These are phyloP conservation scores for Propithecus coquereli DNA, from an alignment of 2,113 vertebrate genomes.

Conservation along the genomic window DNA sequence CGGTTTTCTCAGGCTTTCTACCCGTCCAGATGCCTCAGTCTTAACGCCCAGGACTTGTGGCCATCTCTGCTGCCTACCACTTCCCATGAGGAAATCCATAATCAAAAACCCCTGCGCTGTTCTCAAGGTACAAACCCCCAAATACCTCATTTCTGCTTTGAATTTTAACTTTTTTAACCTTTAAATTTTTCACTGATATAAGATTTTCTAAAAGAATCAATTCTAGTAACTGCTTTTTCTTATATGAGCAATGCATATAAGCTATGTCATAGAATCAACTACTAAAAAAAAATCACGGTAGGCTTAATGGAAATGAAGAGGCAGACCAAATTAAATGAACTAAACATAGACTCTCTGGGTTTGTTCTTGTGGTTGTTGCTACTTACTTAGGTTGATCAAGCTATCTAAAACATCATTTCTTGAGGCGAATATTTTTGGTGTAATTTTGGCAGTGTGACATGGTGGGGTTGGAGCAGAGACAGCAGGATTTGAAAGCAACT, in stretches of 20 bases:
- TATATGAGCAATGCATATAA: not conserved
- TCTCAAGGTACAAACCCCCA: not conserved
- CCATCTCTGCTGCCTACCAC: rapidly evolving
- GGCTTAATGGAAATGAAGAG: not conserved
- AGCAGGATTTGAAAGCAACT: not conserved
- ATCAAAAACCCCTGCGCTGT: not conserved
- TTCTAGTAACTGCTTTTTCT: not conserved
- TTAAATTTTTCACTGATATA: not conserved
- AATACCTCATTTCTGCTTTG: not conserved
- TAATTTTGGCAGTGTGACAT: not conserved
- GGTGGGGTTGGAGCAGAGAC: not conserved
- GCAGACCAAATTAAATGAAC: not conserved
- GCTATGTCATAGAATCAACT: not conserved
- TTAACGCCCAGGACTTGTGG: rapidly evolving
- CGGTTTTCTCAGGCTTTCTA: not conserved
- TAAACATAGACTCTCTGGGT: not conserved
- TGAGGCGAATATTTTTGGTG: not conserved
- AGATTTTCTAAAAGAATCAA: not conserved
- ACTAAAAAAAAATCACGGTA: not conserved
- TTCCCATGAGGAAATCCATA: not conserved
- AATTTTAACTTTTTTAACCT: not conserved
- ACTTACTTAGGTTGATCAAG: not conserved
- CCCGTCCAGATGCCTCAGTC: not conserved
- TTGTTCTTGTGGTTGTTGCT: not conserved
- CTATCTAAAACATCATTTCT: not conserved